Evolutionary conservation across 1,140 invertebrate genomes (phyloP).

Genomic region (Trialeurodes vaporariorum): DNA sequence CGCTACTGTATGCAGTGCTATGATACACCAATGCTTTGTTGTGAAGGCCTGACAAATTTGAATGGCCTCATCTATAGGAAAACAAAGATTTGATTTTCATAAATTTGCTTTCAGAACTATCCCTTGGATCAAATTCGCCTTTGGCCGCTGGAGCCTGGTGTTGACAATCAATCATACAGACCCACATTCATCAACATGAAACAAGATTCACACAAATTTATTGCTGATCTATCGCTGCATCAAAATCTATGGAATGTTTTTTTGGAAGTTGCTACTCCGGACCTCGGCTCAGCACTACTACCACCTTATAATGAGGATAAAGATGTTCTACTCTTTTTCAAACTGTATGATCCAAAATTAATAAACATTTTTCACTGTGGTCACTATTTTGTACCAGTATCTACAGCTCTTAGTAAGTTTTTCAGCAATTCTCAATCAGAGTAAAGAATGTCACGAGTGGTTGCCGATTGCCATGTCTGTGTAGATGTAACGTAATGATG

Average conservation of each 20-base stretch:
- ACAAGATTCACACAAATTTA: slow-evolving; percentile 60
- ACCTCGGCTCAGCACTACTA: slow-evolving; percentile 57
- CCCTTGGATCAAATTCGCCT: slow-evolving; percentile 75
- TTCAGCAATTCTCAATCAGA: neutral
- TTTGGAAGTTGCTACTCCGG: slow-evolving; percentile 79
- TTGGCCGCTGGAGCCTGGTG: slow-evolving; percentile 80
- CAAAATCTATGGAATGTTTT: slow-evolving; percentile 88
- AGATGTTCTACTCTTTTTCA: slow-evolving; percentile 83
- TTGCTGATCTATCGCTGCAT: slow-evolving; percentile 69
- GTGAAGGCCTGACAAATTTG: too few relatives aligned
- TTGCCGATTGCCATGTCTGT: too few relatives aligned
- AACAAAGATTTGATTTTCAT: too few relatives aligned
- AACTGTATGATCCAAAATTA: too few relatives aligned
- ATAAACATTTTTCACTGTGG: slow-evolving; percentile 85
- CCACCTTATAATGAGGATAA: slow-evolving; percentile 88
- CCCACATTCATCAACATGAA: slow-evolving; percentile 78
- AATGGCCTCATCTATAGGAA: too few relatives aligned
- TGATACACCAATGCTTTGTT: too few relatives aligned
- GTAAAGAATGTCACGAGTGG: too few relatives aligned
- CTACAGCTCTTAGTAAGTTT: slow-evolving; percentile 59
- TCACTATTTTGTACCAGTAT: slow-evolving; percentile 81
- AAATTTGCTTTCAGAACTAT: slow-evolving; percentile 69
- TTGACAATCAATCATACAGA: slow-evolving; percentile 79
- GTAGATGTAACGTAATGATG: too few relatives aligned
- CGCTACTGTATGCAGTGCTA: too few relatives aligned